Percentiles rank a stretch among this genome's conserved stretches.
Conservation (phyloP, 2,113 vertebrate species). For the Rhabdornis inornatus region DNA sequence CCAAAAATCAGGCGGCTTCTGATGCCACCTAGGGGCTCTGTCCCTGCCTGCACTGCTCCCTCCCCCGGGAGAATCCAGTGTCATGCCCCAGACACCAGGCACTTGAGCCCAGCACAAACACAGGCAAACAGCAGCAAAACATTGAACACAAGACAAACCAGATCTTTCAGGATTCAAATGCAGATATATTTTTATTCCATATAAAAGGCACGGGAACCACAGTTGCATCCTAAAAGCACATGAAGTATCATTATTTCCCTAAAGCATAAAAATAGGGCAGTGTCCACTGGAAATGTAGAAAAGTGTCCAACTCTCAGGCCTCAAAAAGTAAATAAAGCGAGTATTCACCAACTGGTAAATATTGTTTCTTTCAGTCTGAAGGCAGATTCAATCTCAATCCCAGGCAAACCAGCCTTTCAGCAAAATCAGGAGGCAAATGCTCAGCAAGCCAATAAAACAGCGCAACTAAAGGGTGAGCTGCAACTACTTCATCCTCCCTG, state of each 20-base stretch:
- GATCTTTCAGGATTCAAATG: not conserved
- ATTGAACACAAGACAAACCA: not conserved
- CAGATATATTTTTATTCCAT: not conserved
- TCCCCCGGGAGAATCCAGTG: not conserved
- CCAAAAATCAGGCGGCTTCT: not conserved
- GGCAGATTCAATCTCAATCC: not conserved
- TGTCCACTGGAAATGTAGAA: not conserved
- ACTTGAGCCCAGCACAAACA: not conserved
- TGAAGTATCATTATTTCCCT: not conserved
- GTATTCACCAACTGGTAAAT: not conserved
- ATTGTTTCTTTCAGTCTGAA: not conserved
- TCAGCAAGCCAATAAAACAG: not conserved
- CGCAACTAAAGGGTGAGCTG: not conserved
- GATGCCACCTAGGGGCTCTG: slow-evolving; percentile 53
- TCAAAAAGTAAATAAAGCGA: not conserved
- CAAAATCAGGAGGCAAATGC: not conserved
- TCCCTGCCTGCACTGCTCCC: not conserved
- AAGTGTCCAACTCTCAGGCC: not conserved
- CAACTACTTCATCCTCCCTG: not conserved
- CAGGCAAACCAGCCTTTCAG: not conserved
- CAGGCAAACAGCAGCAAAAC: not conserved
- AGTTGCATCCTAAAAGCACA: not conserved
- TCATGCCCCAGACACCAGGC: not conserved
- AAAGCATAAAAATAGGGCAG: not conserved
- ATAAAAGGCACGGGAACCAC: not conserved